phyloP scores from a whole-genome alignment of 2,888 invertebrate genomes.

The Danaus chrysippus region DNA sequence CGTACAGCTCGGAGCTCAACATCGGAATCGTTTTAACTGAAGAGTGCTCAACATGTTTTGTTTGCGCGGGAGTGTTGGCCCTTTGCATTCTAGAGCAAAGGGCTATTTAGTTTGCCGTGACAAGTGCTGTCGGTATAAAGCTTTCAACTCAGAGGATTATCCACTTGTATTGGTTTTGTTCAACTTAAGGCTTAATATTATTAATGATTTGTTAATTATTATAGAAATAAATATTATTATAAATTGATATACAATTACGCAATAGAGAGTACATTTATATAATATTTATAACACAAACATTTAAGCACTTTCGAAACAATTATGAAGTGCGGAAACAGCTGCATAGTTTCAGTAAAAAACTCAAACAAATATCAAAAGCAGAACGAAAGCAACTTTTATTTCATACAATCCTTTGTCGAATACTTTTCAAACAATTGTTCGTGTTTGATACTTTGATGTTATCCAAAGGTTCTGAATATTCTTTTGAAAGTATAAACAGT shows the following conservation, averaged over 20 bases:
- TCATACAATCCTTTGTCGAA: slow-evolving; percentile 38
- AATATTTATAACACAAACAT: too few species aligned
- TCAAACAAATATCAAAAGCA: slow-evolving; percentile 34
- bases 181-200: too few species aligned
- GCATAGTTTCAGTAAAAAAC: slow-evolving; percentile 33
- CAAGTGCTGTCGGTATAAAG: slow-evolving; percentile 40
- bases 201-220: too few species aligned
- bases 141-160: background rate
- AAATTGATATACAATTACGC: too few species aligned
- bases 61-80: slow-evolving; percentile 54
- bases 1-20: slow-evolving; percentile 43
- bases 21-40: slow-evolving; percentile 69
- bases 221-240: too few species aligned
- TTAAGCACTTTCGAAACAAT: slow-evolving; percentile 21
- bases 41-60: slow-evolving; percentile 47
- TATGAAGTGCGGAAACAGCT: slow-evolving; percentile 37
- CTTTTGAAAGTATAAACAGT: slow-evolving; percentile 41
- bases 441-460: slow-evolving; percentile 41
- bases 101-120: slow-evolving; percentile 44
- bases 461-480: slow-evolving; percentile 32
- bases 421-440: slow-evolving; percentile 43
- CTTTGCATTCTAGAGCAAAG: slow-evolving; percentile 46
- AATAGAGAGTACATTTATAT: too few species aligned
- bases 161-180: too few species aligned
- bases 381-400: background rate